phyloP scores from a whole-genome alignment of 1,140 invertebrate species.

The Trachymyrmex septentrionalis region DNA sequence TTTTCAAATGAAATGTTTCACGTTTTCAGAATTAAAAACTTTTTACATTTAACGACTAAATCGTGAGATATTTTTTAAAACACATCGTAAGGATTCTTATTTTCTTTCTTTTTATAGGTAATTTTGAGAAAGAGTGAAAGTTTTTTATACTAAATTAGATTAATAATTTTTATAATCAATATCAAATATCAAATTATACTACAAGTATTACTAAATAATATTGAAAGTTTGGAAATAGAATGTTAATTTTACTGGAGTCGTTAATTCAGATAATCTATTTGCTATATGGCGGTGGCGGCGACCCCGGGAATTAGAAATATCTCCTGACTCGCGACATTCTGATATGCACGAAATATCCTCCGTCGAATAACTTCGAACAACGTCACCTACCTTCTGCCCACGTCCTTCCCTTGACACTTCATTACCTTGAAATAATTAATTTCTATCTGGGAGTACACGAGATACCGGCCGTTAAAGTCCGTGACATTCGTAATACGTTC shows the following conservation, averaged over 20 bases:
- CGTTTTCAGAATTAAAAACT: neutral
- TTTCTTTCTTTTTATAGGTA: neutral
- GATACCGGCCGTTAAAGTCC: slow-evolving; percentile 73
- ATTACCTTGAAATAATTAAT: slow-evolving; percentile 77
- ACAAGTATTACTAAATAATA: slow-evolving; percentile 1
- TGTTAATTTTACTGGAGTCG: slow-evolving; percentile 1
- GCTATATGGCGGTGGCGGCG: slow-evolving; percentile 24
- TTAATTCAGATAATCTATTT: slow-evolving; percentile 45
- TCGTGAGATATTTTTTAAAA: neutral
- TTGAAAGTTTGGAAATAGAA: neutral
- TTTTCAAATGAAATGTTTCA: neutral
- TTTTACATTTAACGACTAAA: neutral
- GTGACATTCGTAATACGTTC: slow-evolving; percentile 73
- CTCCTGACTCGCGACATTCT: slow-evolving; percentile 27
- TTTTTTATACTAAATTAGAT: neutral
- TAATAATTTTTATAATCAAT: neutral
- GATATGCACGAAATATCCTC: slow-evolving; percentile 67
- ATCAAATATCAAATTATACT: neutral
- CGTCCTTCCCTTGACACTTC: slow-evolving; percentile 73
- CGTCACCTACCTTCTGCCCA: slow-evolving; percentile 36
- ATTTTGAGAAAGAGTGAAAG: no score
- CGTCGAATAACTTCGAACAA: slow-evolving; percentile 74
- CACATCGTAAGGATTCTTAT: neutral
- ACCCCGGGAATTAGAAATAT: slow-evolving; percentile 68
- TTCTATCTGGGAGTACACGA: slow-evolving; percentile 71